phyloP scores from a whole-genome alignment of 2,888 invertebrate genomes.

The Caenorhabditis imperialis region DNA sequence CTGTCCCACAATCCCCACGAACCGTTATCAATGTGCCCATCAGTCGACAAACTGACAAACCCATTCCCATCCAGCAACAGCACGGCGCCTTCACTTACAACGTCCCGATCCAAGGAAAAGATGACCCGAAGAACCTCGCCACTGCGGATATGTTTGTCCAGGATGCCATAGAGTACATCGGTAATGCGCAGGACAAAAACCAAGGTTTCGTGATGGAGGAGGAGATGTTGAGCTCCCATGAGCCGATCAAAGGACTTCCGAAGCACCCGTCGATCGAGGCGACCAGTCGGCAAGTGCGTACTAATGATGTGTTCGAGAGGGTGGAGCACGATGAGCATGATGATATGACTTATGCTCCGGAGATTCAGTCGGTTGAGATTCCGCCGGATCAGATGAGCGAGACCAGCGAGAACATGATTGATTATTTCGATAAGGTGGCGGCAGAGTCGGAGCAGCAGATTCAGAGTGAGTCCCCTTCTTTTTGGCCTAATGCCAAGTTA shows the following conservation, averaged over 20 bases:
- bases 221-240: conserved; percentile 73
- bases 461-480: conserved; percentile 20
- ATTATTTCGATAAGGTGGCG: conserved; percentile 65
- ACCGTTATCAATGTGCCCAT: conserved; percentile 47
- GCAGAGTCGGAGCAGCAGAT: conserved; percentile 55
- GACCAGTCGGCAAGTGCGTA: conserved; percentile 64
- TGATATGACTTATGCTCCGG: conserved; percentile 77
- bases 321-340: conserved; percentile 75
- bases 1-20: conserved; percentile 34
- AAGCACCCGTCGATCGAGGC: conserved; percentile 55
- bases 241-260: conserved; percentile 7
- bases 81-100: conserved; percentile 28
- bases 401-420: conserved; percentile 70
- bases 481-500: too few relatives aligned
- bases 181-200: conserved; percentile 34
- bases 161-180: conserved; percentile 71
- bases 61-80: conserved; percentile 9
- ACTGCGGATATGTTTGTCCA: conserved; percentile 71
- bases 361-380: conserved; percentile 77
- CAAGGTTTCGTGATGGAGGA: conserved; percentile 74
- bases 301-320: conserved; percentile 73
- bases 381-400: conserved; percentile 77
- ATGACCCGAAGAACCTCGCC: conserved; percentile 64
- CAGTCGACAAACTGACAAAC: conserved; percentile 21
- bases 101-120: conserved; percentile 34